These are phyloP conservation scores for Seira ritae DNA, from an alignment of 2,888 invertebrate species.

Conservation along the genomic window DNA sequence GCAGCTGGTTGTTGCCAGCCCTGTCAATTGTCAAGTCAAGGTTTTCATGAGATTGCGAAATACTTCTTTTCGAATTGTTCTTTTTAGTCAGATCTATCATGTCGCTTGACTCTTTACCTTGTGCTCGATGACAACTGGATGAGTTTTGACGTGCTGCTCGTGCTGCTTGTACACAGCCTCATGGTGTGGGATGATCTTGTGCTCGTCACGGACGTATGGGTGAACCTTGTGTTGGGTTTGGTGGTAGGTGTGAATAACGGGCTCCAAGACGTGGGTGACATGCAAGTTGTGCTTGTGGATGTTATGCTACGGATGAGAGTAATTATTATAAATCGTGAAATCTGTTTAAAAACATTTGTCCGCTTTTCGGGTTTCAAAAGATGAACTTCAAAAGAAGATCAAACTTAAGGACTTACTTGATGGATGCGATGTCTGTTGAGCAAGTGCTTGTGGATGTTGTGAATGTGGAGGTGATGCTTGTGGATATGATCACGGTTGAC, in stretches of 20 bases:
- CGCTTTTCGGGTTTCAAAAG: no score
- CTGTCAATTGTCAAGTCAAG: slow-evolving; percentile 20
- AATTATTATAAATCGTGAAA: no score
- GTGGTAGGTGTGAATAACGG: slow-evolving; percentile 66
- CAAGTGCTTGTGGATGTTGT: slow-evolving; percentile 62
- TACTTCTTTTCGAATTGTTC: no score
- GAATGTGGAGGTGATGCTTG: slow-evolving; percentile 68
- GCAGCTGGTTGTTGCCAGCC: slow-evolving; percentile 51
- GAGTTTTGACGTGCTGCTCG: slow-evolving; percentile 54
- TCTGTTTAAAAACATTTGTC: no score
- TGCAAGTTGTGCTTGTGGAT: slow-evolving; percentile 69
- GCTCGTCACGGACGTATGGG: slow-evolving; percentile 60
- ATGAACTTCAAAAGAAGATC: no score
- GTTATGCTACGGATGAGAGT: slow-evolving; percentile 52
- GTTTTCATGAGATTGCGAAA: no score
- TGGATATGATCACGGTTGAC: slow-evolving; percentile 69
- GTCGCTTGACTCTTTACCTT: slow-evolving; percentile 11
- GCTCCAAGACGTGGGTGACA: slow-evolving; percentile 65
- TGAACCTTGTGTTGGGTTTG: slow-evolving; percentile 66
- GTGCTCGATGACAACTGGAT: slow-evolving; percentile 62
- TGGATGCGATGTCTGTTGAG: slow-evolving; percentile 66
- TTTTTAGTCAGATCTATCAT: no score
- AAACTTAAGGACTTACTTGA: slow-evolving; percentile 52
- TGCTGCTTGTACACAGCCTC: slow-evolving; percentile 59
- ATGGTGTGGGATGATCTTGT: slow-evolving; percentile 67